Percentiles rank a stretch among this genome's conserved stretches.
phyloP scores from a whole-genome alignment of 2,888 invertebrate genomes.

The Chrysolina americana region DNA sequence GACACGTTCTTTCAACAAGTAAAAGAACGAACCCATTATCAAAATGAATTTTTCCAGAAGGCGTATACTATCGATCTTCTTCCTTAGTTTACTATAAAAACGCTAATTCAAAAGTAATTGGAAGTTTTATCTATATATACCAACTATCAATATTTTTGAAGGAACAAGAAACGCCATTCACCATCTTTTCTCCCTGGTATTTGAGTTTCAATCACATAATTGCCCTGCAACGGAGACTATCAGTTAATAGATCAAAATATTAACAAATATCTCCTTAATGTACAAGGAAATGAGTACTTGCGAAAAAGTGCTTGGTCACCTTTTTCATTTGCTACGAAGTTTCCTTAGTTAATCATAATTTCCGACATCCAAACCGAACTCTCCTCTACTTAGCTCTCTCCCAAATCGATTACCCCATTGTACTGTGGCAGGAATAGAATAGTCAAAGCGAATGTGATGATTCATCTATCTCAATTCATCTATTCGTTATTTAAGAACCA shows the following conservation, averaged over 20 bases:
- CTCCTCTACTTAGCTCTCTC: slow-evolving; percentile 31
- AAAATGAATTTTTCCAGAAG: too few relatives aligned
- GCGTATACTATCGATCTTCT: too few relatives aligned
- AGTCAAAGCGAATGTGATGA: slow-evolving; percentile 36
- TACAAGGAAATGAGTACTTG: slow-evolving; percentile 34
- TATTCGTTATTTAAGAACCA: slow-evolving; percentile 27
- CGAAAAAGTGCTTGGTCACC: slow-evolving; percentile 38
- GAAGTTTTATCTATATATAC: too few relatives aligned
- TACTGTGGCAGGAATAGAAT: slow-evolving; percentile 30
- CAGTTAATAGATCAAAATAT: slow-evolving; percentile 27
- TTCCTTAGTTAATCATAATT: slow-evolving; percentile 42
- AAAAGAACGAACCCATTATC: too few relatives aligned
- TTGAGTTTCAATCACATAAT: slow-evolving; percentile 10
- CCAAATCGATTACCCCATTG: slow-evolving; percentile 39
- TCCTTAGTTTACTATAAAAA: too few relatives aligned
- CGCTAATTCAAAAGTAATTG: too few relatives aligned
- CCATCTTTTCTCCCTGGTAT: not conserved
- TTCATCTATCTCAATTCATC: slow-evolving; percentile 39
- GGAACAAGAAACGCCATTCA: not conserved
- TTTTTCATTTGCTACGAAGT: slow-evolving; percentile 38
- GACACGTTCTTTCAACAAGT: too few relatives aligned
- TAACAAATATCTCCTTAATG: slow-evolving; percentile 26
- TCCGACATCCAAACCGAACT: slow-evolving; percentile 37
- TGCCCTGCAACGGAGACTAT: not conserved
- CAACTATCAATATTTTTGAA: too few relatives aligned